phyloP scores from a whole-genome alignment of 2,888 invertebrate species.

The Caprella mutica region DNA sequence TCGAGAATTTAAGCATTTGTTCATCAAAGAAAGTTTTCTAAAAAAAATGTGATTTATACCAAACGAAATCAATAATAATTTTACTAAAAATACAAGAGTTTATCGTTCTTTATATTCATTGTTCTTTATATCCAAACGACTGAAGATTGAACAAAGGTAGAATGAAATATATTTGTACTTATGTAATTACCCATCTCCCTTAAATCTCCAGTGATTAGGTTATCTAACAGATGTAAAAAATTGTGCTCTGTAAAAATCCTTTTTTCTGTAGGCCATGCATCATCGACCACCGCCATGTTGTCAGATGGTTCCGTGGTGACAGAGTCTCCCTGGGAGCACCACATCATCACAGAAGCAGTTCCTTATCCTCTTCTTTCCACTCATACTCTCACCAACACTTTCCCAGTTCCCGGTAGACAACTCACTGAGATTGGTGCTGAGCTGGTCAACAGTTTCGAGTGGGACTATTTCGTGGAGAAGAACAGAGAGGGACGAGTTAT shows the following conservation, averaged over 20 bases:
- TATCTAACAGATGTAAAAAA: too few relatives aligned
- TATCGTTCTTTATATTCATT: too few relatives aligned
- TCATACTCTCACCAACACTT: constrained; percentile 75
- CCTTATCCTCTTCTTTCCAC: constrained; percentile 76
- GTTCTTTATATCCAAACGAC: too few relatives aligned
- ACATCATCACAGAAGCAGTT: constrained; percentile 76
- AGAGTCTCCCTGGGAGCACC: constrained; percentile 73
- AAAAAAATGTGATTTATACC: neutral
- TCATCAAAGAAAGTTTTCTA: neutral
- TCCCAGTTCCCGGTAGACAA: constrained; percentile 82
- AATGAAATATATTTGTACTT: too few relatives aligned
- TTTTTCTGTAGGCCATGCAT: constrained; percentile 30
- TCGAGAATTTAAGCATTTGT: neutral
- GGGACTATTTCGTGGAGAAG: constrained; percentile 69
- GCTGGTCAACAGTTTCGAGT: constrained; percentile 83
- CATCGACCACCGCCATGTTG: constrained; percentile 32
- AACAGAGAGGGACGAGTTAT: neutral
- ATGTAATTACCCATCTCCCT: too few relatives aligned
- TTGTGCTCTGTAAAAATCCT: too few relatives aligned
- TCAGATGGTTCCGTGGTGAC: constrained; percentile 69
- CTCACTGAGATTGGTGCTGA: constrained; percentile 80
- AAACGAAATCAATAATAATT: too few relatives aligned
- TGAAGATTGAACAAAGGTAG: too few relatives aligned
- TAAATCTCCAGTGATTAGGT: too few relatives aligned
- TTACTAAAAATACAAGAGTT: too few relatives aligned